Evolutionary conservation across 1,140 invertebrate genomes (phyloP).

Genomic region (Homalodisca vitripennis): DNA sequence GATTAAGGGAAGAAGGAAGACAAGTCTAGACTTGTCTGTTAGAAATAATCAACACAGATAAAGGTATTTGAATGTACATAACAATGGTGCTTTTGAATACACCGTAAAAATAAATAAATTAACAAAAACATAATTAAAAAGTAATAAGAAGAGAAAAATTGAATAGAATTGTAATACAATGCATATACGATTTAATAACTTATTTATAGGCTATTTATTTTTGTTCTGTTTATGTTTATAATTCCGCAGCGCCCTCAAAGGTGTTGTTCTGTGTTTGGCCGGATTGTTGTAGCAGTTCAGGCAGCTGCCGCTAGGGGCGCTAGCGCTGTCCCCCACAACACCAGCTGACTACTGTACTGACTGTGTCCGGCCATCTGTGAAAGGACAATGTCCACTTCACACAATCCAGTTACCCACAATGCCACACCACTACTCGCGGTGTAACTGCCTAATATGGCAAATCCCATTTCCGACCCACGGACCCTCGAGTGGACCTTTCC

Average conservation of each 20-base stretch:
- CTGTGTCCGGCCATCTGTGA: neutral
- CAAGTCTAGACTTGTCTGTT: no score
- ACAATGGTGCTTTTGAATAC: no score
- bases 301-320: conserved; percentile 1
- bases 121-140: neutral
- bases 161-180: neutral
- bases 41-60: no score
- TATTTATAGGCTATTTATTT: neutral
- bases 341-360: no score
- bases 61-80: no score
- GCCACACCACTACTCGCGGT: neutral
- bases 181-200: neutral
- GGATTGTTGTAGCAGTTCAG: neutral
- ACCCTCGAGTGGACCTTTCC: neutral
- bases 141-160: neutral
- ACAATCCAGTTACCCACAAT: conserved; percentile 17
- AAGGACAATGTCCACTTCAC: conserved; percentile 19
- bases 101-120: no score
- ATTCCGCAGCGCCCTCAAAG: neutral
- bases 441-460: conserved; percentile 15
- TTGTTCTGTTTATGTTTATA: neutral
- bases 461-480: conserved; percentile 5
- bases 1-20: no score
- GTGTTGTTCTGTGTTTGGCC: neutral
- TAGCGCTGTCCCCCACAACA: neutral